Conservation (phyloP, 2,113 vertebrate species). For the Paramisgurnus dabryanus region DNA sequence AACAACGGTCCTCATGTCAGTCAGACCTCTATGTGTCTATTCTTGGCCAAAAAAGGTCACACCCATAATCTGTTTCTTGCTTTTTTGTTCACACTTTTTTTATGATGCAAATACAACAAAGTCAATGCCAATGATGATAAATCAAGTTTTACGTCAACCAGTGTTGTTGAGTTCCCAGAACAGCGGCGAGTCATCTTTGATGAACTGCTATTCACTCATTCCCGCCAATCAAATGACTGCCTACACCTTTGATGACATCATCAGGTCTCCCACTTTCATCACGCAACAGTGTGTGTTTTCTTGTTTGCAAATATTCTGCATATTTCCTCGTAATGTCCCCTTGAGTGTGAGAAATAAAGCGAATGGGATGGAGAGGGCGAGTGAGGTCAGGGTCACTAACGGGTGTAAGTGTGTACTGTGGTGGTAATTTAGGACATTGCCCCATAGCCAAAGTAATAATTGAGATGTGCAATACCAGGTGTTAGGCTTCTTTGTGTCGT, state of each 20-base stretch:
- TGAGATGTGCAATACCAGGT: conserved; percentile 40
- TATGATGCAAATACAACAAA: neutral
- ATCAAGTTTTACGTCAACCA: neutral
- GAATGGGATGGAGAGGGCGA: neutral
- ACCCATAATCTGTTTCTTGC: neutral
- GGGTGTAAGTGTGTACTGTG: conserved; percentile 29
- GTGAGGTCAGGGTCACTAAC: conserved; percentile 13
- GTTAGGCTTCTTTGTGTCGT: conserved; percentile 6
- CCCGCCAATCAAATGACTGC: neutral
- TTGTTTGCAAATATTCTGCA: neutral
- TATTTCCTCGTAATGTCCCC: neutral
- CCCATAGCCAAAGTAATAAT: conserved; percentile 21
- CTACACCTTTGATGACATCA: conserved; percentile 7
- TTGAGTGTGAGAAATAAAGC: neutral
- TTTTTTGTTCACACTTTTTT: neutral
- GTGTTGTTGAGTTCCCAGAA: neutral
- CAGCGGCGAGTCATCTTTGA: neutral
- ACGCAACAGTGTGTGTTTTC: neutral
- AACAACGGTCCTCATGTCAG: too few species aligned
- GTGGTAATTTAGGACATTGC: conserved; percentile 33
- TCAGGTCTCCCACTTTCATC: neutral
- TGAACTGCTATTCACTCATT: conserved; percentile 1
- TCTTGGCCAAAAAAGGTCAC: neutral
- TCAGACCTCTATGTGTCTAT: neutral
- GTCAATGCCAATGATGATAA: neutral